Evolutionary conservation across 2,113 vertebrate species (phyloP).

Genomic region (Eptesicus fuscus): DNA sequence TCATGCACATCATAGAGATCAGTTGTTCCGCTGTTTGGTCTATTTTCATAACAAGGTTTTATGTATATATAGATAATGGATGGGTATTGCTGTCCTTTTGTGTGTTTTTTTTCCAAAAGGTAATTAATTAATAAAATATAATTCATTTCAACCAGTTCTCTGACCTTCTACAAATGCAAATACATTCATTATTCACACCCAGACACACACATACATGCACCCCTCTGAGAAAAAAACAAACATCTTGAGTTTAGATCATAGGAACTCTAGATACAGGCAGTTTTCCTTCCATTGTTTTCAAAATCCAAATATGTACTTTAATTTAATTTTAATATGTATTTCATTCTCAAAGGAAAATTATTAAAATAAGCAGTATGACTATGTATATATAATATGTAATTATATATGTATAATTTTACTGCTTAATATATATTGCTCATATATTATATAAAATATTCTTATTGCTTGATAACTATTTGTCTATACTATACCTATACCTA

Average conservation of each 20-base stretch:
- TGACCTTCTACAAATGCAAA: not conserved
- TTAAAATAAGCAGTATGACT: not conserved
- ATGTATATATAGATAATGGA: not conserved
- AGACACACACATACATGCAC: not conserved
- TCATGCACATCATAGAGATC: too few relatives aligned
- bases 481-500: not conserved
- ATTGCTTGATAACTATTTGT: not conserved
- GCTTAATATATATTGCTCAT: not conserved
- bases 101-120: not conserved
- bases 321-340: not conserved
- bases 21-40: too few relatives aligned
- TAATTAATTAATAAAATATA: not conserved
- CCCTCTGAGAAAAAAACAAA: not conserved
- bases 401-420: not conserved
- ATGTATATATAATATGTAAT: not conserved
- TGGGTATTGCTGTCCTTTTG: not conserved
- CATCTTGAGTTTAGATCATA: not conserved
- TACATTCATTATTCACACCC: not conserved
- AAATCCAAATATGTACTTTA: not conserved
- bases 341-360: not conserved
- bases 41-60: too few relatives aligned
- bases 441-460: not conserved
- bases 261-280: not conserved
- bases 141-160: not conserved
- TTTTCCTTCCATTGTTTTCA: not conserved